Evolutionary conservation across 2,888 invertebrate species (phyloP).

Genomic region (Heteropelma amictum): DNA sequence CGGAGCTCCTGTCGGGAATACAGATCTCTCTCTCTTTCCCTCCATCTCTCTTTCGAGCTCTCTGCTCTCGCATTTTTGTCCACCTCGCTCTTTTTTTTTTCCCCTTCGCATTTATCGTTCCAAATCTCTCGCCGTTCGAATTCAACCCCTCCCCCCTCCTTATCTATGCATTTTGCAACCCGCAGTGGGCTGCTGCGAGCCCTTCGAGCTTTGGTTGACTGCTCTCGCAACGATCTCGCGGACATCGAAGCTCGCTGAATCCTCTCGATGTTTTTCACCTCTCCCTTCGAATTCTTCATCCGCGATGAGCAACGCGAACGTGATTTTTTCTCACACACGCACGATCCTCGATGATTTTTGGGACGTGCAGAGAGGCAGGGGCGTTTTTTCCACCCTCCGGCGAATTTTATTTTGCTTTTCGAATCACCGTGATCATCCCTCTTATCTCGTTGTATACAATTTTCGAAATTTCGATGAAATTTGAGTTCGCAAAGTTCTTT

Average conservation of each 20-base stretch:
- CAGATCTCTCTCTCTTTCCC: slow-evolving; percentile 65
- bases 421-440: too few species aligned
- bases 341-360: too few species aligned
- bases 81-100: slow-evolving; percentile 3
- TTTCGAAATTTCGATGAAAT: too few species aligned
- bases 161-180: slow-evolving; percentile 1
- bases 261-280: slow-evolving; percentile 25
- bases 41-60: slow-evolving; percentile 50
- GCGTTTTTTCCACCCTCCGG: too few species aligned
- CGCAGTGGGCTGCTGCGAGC: slow-evolving; percentile 21
- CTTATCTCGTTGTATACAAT: too few species aligned
- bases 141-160: neutral
- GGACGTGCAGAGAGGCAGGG: too few species aligned
- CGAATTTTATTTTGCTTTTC: too few species aligned
- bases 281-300: neutral
- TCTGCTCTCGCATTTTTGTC: slow-evolving; percentile 10
- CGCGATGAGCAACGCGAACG: too few species aligned
- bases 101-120: slow-evolving; percentile 23
- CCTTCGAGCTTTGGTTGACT: slow-evolving; percentile 30
- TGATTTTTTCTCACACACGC: too few species aligned
- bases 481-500: too few species aligned
- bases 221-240: slow-evolving; percentile 9
- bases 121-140: slow-evolving; percentile 13
- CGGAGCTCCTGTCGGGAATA: slow-evolving; percentile 74
- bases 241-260: neutral